Conservation (phyloP, 2,888 invertebrate genomes). For the Hartigia nigra region DNA sequence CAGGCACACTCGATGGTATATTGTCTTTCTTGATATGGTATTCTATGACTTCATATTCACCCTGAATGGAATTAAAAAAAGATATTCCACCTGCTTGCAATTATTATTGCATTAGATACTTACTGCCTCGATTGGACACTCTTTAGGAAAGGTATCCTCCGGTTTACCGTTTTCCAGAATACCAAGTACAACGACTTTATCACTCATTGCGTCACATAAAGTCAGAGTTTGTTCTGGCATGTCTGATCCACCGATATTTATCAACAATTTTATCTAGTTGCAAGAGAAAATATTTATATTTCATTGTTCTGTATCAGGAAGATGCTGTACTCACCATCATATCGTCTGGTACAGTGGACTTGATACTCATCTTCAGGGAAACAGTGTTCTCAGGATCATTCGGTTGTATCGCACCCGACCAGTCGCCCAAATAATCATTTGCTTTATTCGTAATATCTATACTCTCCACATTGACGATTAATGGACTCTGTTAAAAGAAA, state of each 20-base stretch:
- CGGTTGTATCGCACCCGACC: not conserved
- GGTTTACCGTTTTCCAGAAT: constrained; percentile 24
- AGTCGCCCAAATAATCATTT: not conserved
- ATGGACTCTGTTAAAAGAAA: not conserved
- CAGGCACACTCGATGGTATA: constrained; percentile 27
- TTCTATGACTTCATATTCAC: constrained; percentile 13
- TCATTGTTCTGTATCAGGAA: not conserved
- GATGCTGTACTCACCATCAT: constrained; percentile 14
- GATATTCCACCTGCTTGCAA: constrained; percentile 7
- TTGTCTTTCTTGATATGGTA: constrained; percentile 15
- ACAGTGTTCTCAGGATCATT: constrained; percentile 10
- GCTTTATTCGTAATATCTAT: not conserved
- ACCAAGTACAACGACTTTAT: constrained; percentile 20
- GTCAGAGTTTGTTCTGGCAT: constrained; percentile 8
- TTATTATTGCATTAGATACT: constrained; percentile 12
- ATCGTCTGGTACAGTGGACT: constrained; percentile 10
- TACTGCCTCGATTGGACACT: constrained; percentile 27
- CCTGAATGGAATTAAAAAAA: constrained; percentile 18
- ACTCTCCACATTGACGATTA: not conserved
- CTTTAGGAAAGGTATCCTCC: constrained; percentile 22
- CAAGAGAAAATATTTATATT: not conserved
- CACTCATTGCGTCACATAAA: constrained; percentile 23
- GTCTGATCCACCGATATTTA: constrained; percentile 5
- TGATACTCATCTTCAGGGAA: constrained; percentile 11
- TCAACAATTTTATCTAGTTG: constrained; percentile 15